phyloP scores from a whole-genome alignment of 2,888 invertebrate species.

The Capitulum mitella region DNA sequence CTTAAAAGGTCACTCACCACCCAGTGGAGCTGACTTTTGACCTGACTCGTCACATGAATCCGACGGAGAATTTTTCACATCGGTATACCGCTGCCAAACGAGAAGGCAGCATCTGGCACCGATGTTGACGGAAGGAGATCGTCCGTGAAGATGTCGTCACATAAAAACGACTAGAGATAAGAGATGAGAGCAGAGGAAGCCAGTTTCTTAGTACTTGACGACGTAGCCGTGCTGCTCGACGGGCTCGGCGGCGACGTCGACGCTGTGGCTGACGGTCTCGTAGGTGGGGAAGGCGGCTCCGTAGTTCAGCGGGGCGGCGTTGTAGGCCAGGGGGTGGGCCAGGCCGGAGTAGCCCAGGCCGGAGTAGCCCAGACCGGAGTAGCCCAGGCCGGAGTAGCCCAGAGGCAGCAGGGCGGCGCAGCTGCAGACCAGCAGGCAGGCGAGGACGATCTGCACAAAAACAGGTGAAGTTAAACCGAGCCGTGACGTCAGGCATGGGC shows the following conservation, averaged over 20 bases:
- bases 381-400: background rate
- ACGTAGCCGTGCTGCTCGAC: constrained; percentile 16
- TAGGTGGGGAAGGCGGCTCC: background rate
- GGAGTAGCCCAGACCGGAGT: background rate
- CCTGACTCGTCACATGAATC: too few species aligned
- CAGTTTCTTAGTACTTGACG: background rate
- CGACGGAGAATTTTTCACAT: too few species aligned
- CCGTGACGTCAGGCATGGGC: too few species aligned
- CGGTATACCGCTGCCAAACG: too few species aligned
- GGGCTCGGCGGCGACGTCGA: background rate
- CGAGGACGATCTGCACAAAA: background rate
- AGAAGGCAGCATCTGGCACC: too few species aligned
- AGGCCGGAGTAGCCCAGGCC: background rate
- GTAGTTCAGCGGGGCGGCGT: background rate
- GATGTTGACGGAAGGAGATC: too few species aligned
- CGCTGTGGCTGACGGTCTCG: background rate
- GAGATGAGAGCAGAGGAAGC: background rate
- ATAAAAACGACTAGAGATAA: too few species aligned
- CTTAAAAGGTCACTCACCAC: too few species aligned
- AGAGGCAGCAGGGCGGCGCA: background rate
- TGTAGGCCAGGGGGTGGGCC: background rate
- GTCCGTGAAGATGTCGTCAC: too few species aligned
- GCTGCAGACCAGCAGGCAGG: background rate
- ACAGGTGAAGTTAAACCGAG: too few species aligned
- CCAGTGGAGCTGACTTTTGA: too few species aligned